Evolutionary conservation across 2,888 invertebrate species (phyloP).

Genomic region (Volucella inflata): DNA sequence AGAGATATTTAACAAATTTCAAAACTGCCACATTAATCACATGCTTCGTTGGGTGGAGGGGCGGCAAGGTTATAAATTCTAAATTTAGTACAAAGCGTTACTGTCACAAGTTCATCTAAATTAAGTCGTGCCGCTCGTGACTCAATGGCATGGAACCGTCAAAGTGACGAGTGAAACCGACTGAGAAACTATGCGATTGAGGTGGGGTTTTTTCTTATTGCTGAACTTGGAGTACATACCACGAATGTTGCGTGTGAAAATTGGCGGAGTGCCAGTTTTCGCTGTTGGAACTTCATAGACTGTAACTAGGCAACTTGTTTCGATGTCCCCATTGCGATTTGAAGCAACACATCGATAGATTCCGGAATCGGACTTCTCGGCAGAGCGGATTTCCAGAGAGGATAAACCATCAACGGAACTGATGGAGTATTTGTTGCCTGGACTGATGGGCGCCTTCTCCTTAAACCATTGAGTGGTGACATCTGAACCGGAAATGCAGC

Average conservation of each 20-base stretch:
- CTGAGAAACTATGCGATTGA: conserved; percentile 59
- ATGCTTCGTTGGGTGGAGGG: conserved; percentile 33
- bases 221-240: conserved; percentile 80
- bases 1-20: conserved; percentile 23
- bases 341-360: conserved; percentile 91
- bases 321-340: conserved; percentile 85
- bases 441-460: conserved; percentile 86
- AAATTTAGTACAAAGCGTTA: conserved; percentile 46
- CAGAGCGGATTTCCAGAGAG: conserved; percentile 89
- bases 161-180: conserved; percentile 26
- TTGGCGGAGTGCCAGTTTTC: conserved; percentile 82
- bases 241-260: conserved; percentile 83
- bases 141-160: conserved; percentile 64
- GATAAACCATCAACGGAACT: conserved; percentile 87
- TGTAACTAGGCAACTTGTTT: conserved; percentile 83
- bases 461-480: conserved; percentile 90
- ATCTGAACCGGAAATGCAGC: conserved; percentile 89
- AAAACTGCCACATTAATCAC: conserved; percentile 60
- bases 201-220: conserved; percentile 58
- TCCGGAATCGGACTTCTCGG: conserved; percentile 88
- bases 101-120: conserved; percentile 71
- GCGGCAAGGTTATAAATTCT: conserved; percentile 4
- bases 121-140: conserved; percentile 62
- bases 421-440: conserved; percentile 79
- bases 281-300: conserved; percentile 82